Conservation (phyloP, 2,113 vertebrate species). For the Crypturellus undulatus region DNA sequence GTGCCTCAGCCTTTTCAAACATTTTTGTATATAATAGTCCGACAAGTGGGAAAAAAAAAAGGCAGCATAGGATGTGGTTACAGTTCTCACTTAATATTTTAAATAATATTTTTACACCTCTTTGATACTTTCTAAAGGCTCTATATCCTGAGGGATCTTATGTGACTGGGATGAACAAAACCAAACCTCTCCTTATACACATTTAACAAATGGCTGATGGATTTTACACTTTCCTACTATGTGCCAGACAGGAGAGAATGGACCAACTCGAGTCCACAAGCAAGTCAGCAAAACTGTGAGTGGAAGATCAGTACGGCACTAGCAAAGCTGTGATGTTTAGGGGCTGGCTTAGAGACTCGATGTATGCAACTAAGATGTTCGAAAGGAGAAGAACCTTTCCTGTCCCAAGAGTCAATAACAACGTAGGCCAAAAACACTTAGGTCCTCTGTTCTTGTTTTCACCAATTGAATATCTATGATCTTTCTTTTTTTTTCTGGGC, state of each 20-base stretch:
- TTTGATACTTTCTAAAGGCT: background rate
- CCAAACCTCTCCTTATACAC: background rate
- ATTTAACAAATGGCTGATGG: background rate
- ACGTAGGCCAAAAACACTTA: accelerated
- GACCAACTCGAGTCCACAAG: background rate
- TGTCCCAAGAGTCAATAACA: background rate
- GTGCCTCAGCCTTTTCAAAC: background rate
- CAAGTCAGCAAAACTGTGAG: conserved; percentile 20
- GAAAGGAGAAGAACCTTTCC: background rate
- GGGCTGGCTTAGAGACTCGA: background rate
- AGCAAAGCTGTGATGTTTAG: background rate
- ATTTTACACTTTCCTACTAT: conserved; percentile 8
- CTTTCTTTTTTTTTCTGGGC: background rate
- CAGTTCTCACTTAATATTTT: conserved; percentile 5
- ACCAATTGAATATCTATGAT: background rate
- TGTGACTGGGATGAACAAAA: background rate
- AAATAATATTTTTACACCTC: background rate
- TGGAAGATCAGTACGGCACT: background rate
- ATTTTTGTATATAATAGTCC: background rate
- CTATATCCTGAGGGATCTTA: background rate
- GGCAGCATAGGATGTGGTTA: background rate
- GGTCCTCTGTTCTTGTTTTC: background rate
- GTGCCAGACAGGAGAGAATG: background rate
- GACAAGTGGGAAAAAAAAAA: background rate
- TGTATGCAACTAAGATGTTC: background rate